Evolutionary conservation across 2,888 invertebrate species (phyloP).

Genomic region (Tiliacea aurago): DNA sequence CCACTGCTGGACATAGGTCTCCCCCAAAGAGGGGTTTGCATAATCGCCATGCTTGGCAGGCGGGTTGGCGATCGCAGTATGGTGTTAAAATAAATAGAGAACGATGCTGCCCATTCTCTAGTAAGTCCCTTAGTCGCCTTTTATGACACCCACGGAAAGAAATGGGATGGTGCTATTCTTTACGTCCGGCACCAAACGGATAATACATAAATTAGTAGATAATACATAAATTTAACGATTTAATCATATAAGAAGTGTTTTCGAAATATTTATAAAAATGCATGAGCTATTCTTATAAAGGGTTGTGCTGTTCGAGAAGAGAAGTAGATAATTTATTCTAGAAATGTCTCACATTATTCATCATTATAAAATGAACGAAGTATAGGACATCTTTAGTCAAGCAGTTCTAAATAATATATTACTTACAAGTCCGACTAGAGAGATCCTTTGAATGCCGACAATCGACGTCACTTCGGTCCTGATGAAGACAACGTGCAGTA

Average conservation of each 20-base stretch:
- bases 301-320: not conserved
- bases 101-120: too few species aligned
- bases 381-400: too few species aligned
- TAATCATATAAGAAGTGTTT: not conserved
- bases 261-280: not conserved
- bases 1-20: too few species aligned
- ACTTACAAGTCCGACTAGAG: conserved; percentile 38
- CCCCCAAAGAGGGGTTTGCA: too few species aligned
- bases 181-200: too few species aligned
- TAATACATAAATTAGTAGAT: too few species aligned
- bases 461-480: conserved; percentile 23
- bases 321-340: not conserved
- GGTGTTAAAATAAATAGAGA: too few species aligned
- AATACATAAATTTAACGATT: not conserved
- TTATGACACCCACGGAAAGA: too few species aligned
- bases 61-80: too few species aligned
- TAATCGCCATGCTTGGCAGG: too few species aligned
- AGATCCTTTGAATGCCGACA: conserved; percentile 21
- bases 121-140: too few species aligned
- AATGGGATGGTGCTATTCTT: too few species aligned
- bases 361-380: not conserved
- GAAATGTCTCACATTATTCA: not conserved
- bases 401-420: not conserved
- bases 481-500: conserved; percentile 61
- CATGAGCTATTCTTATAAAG: not conserved